Evolutionary conservation across 2,113 vertebrate genomes (phyloP), one percentile per base, ranked within the genome.

Genomic region (Hemibagrus wyckioides): DNA sequence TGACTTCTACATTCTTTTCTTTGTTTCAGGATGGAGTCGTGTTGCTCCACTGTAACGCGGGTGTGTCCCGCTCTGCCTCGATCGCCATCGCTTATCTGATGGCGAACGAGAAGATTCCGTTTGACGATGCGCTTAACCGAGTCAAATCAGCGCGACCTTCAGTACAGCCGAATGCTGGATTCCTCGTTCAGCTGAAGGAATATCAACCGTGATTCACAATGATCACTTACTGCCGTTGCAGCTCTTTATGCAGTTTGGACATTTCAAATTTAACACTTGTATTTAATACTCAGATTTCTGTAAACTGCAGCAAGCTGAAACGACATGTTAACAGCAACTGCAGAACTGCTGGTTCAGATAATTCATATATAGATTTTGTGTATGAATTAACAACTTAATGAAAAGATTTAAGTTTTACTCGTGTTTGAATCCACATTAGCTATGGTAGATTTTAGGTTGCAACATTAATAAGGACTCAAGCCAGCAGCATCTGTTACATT

Each of bases 11-110:
- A 75, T 57, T 84, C 0, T n/a, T 44, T 21, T 69, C 14, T 71
- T 8, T 77, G 56, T 25, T 28, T 75, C 84, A 99, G 98, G 94
- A 89, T 10, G 97, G 97, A 0, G 96, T 97, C 81, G 96, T 96
- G 28, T 93, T 99, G 88, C 96, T 99, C 83, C 98, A 99, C 92
- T 99, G 98, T 69, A 99, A 99, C 2, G 98, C 98, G 3, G 98
- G 98, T 23, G 96, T 99, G 71, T 99, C 98, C 11, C 96, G 98
- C 84, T 96, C 97, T 17, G 94, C 97, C 0, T 95, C 98, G 36
- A 79, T 99, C 52, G 92, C 96, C 85, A 97, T 96, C 56, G 98
- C 97, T 39, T 99, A 98, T 94, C 92, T 99, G 52, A 99, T 99
- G 96, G 85, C 93, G 88, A 95, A 92, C 44, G 96, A 99, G 92